phyloP scores from a whole-genome alignment of 2,888 invertebrate species.

The Onthophagus sagittarius region DNA sequence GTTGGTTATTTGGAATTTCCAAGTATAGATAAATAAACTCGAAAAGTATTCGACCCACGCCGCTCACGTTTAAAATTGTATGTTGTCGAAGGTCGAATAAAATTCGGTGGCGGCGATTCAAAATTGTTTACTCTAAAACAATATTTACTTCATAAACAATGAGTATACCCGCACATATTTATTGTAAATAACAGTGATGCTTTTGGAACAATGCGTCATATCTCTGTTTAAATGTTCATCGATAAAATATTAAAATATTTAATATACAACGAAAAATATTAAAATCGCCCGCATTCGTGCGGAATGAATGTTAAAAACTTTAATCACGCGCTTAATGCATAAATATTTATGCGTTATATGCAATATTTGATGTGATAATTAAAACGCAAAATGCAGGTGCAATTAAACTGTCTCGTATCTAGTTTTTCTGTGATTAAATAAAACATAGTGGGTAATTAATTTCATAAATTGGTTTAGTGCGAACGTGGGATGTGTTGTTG shows the following conservation, averaged over 20 bases:
- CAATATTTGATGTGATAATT: too few species aligned
- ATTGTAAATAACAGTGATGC: not conserved
- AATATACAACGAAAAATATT: not conserved
- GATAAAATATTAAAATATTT: not conserved
- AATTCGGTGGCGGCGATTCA: not conserved
- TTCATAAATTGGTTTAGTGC: too few species aligned
- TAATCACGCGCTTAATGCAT: too few species aligned
- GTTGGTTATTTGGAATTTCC: not conserved
- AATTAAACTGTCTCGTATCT: too few species aligned
- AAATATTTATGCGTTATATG: too few species aligned
- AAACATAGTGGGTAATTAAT: too few species aligned
- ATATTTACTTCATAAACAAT: not conserved
- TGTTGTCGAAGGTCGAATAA: not conserved
- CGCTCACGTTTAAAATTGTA: not conserved
- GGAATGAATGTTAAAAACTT: too few species aligned
- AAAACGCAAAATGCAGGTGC: too few species aligned
- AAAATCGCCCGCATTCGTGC: not conserved
- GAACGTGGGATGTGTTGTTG: too few species aligned
- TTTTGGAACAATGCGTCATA: not conserved
- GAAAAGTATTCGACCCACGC: too few species aligned
- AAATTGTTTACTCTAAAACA: not conserved
- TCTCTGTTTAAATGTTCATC: not conserved
- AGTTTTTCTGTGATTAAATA: too few species aligned
- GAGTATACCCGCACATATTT: not conserved
- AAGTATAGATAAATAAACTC: not conserved